phyloP scores from a whole-genome alignment of 2,113 vertebrate species.

The Hippocampus barbouri region DNA sequence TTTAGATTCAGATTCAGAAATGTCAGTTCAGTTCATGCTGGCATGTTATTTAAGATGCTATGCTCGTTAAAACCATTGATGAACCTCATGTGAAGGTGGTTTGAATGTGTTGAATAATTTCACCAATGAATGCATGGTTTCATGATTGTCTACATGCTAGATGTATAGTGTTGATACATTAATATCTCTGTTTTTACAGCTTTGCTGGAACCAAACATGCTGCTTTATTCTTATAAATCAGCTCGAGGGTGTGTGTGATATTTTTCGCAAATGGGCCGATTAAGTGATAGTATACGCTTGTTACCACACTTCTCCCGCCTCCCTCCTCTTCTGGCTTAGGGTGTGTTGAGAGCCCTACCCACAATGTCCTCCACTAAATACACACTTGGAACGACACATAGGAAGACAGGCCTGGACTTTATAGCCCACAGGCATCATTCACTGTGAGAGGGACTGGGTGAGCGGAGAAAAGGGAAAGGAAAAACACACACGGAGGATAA shows the following conservation, averaged over 20 bases:
- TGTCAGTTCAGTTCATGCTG: no score
- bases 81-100: no score
- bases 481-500: slow-evolving; percentile 24
- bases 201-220: neutral
- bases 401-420: slow-evolving; percentile 61
- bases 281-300: slow-evolving; percentile 33
- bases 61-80: no score
- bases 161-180: neutral
- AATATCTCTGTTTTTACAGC: neutral
- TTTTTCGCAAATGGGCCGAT: slow-evolving; percentile 33
- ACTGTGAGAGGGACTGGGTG: slow-evolving; percentile 47
- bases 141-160: neutral
- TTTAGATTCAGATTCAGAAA: no score
- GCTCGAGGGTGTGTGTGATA: neutral
- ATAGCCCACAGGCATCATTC: slow-evolving; percentile 66
- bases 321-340: slow-evolving; percentile 32
- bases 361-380: slow-evolving; percentile 52
- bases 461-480: slow-evolving; percentile 30
- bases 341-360: slow-evolving; percentile 51
- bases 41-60: no score
- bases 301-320: slow-evolving; percentile 60
- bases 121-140: neutral
- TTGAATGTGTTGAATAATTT: no score
- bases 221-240: slow-evolving; percentile 18
- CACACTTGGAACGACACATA: slow-evolving; percentile 54